These are phyloP conservation scores for Apostichopus leukothele DNA, from an alignment of 53 echinoderm and acorn worm genomes.

Conservation along the genomic window DNA sequence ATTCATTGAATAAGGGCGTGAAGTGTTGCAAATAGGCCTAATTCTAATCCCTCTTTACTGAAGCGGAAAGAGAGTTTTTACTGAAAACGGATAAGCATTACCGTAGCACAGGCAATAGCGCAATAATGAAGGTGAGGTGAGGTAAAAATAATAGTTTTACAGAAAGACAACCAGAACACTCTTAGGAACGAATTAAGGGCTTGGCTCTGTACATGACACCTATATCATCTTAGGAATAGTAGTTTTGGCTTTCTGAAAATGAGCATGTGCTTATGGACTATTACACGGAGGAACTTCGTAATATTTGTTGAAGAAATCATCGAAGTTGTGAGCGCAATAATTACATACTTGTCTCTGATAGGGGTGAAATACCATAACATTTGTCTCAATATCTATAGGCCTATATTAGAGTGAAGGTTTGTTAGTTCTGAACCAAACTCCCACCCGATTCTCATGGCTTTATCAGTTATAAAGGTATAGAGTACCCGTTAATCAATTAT, in stretches of 20 bases:
- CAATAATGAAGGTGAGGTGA: not conserved
- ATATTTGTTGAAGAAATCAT: not conserved
- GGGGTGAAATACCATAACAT: not conserved
- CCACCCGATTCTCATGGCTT: too few relatives aligned
- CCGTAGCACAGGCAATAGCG: not conserved
- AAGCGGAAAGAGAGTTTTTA: not conserved
- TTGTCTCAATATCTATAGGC: not conserved
- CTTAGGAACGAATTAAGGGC: not conserved
- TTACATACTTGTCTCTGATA: not conserved
- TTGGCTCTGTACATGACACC: not conserved
- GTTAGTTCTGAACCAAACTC: not conserved
- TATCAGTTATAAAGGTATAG: too few relatives aligned
- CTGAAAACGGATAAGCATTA: not conserved
- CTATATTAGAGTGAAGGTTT: not conserved
- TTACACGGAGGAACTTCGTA: not conserved
- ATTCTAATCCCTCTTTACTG: not conserved
- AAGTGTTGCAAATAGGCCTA: not conserved
- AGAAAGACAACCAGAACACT: not conserved
- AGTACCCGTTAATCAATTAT: too few relatives aligned
- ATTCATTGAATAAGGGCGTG: not conserved
- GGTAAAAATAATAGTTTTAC: not conserved
- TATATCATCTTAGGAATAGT: not conserved
- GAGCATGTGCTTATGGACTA: not conserved
- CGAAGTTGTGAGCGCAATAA: too few relatives aligned
- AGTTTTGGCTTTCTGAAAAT: not conserved